Conservation (phyloP, 2,113 vertebrate genomes). For the Dipodomys merriami region DNA sequence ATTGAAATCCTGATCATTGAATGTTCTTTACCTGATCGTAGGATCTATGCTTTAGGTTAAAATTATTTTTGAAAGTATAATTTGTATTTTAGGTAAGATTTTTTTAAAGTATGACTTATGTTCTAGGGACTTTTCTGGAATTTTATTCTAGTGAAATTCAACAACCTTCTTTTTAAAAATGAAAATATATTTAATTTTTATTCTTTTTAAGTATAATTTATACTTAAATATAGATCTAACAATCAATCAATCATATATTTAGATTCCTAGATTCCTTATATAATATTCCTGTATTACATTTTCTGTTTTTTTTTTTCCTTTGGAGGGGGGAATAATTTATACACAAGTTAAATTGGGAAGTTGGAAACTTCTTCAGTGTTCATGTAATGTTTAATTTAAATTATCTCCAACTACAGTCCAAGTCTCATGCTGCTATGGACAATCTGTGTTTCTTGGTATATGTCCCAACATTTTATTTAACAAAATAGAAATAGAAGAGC, state of each 20-base stretch:
- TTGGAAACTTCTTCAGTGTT: constrained; percentile 78
- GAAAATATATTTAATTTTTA: constrained; percentile 70
- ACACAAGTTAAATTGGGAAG: constrained; percentile 83
- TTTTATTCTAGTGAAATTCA: constrained; percentile 54
- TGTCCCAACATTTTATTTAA: constrained; percentile 87
- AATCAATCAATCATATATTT: constrained; percentile 70
- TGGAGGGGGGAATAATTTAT: constrained; percentile 74
- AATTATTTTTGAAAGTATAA: constrained; percentile 56
- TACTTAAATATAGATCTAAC: constrained; percentile 55
- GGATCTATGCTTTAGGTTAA: constrained; percentile 40
- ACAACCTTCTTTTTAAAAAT: constrained; percentile 72
- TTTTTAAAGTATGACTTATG: constrained; percentile 50
- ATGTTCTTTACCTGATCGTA: constrained; percentile 54
- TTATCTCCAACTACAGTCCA: constrained; percentile 80
- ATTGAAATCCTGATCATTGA: constrained; percentile 58
- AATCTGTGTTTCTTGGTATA: constrained; percentile 82
- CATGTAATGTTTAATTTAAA: constrained; percentile 68
- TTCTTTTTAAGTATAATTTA: constrained; percentile 61
- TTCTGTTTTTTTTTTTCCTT: constrained; percentile 57
- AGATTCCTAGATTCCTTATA: constrained; percentile 70
- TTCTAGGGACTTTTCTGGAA: constrained; percentile 54
- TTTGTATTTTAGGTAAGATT: constrained; percentile 64
- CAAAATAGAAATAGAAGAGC: constrained; percentile 87
- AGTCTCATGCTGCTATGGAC: constrained; percentile 82
- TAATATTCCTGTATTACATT: constrained; percentile 72